phyloP scores from a whole-genome alignment of 2,113 vertebrate genomes.

The Leptobrachium leishanense region DNA sequence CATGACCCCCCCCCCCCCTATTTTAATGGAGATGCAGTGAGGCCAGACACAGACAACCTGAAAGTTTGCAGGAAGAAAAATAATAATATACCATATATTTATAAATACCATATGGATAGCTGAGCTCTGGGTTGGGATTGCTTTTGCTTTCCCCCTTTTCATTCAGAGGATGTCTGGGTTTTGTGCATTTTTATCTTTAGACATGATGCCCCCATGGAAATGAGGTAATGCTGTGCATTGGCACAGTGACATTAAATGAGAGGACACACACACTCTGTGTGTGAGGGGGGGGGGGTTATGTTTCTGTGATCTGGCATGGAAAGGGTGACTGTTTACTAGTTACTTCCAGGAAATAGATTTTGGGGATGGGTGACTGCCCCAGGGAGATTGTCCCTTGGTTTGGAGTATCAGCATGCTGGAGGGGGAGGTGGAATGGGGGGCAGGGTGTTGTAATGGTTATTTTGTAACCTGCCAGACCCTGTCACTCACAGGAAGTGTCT shows the following conservation, averaged over 20 bases:
- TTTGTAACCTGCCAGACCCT: not conserved
- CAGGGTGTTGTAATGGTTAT: not conserved
- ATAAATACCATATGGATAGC: not conserved
- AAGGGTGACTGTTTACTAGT: not conserved
- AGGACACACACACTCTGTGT: constrained; percentile 8
- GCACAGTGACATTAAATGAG: constrained; percentile 12
- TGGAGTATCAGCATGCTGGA: not conserved
- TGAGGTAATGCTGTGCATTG: constrained; percentile 41
- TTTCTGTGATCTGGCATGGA: not conserved
- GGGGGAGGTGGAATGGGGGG: constrained; percentile 6
- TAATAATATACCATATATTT: not conserved
- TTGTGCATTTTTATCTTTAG: constrained; percentile 9
- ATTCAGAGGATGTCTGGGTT: constrained; percentile 15
- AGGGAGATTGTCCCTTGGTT: not conserved
- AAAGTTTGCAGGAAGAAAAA: not conserved
- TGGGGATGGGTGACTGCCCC: not conserved
- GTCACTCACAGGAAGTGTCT: not conserved
- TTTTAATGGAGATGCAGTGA: too few species aligned
- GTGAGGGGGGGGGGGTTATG: constrained; percentile 3
- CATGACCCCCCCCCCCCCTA: too few species aligned
- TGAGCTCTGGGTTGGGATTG: not conserved
- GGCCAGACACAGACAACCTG: not conserved
- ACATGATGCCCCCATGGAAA: constrained; percentile 2
- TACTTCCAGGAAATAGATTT: not conserved
- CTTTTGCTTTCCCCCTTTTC: not conserved